Evolutionary conservation across 2,888 invertebrate species (phyloP).

Genomic region (Subacronicta megacephala): DNA sequence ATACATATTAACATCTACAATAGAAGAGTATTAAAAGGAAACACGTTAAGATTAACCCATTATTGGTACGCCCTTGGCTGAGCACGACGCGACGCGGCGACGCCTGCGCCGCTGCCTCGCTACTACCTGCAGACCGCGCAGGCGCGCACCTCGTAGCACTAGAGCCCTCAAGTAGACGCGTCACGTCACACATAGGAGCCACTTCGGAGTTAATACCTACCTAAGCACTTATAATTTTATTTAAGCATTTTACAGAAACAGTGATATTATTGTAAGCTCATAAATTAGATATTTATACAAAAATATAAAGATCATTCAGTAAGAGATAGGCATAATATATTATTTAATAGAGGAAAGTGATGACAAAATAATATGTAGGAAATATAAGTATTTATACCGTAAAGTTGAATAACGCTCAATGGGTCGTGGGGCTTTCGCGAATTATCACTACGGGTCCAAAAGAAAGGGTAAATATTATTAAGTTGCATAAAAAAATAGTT

Average conservation of each 20-base stretch:
- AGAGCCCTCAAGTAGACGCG: too few species aligned
- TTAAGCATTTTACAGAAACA: slow-evolving; percentile 45
- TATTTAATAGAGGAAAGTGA: slow-evolving; percentile 5
- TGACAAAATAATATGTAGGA: slow-evolving; percentile 42
- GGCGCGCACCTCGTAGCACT: too few species aligned
- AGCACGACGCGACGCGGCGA: not conserved
- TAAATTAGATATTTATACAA: slow-evolving; percentile 47
- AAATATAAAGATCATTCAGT: not conserved
- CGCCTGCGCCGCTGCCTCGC: too few species aligned
- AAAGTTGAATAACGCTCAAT: slow-evolving; percentile 35
- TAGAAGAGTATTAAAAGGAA: slow-evolving; percentile 46
- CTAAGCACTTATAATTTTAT: slow-evolving; percentile 2
- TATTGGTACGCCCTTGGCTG: not conserved
- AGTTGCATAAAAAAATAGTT: too few species aligned
- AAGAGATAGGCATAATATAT: slow-evolving; percentile 17
- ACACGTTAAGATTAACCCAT: slow-evolving; percentile 10
- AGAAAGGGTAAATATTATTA: too few species aligned
- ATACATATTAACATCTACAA: slow-evolving; percentile 45
- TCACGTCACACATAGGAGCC: too few species aligned
- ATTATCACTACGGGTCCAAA: too few species aligned
- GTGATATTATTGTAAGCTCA: slow-evolving; percentile 58
- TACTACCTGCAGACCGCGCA: too few species aligned
- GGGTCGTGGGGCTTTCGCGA: too few species aligned
- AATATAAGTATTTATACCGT: slow-evolving; percentile 32
- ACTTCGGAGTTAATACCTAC: too few species aligned